Conservation (phyloP, 1,140 invertebrate genomes). For the Drosophila kikkawai region DNA sequence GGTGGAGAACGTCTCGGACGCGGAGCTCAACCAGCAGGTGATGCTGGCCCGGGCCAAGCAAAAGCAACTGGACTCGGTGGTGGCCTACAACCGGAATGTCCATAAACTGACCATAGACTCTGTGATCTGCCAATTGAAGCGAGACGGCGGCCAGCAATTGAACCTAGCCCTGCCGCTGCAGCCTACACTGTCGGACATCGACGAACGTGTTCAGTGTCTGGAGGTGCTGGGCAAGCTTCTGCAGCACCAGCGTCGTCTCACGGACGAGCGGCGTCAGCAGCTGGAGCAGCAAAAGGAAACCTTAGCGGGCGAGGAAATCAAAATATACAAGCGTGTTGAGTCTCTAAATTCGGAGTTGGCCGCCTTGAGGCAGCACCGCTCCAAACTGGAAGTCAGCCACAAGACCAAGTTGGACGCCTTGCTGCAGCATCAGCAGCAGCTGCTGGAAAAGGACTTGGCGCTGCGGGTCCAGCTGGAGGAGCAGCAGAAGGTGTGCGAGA, state of each 20-base stretch:
- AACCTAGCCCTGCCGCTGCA: constrained; percentile 55
- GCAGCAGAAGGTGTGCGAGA: neutral
- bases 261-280: constrained; percentile 17
- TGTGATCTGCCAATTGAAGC: constrained; percentile 18
- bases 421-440: constrained; percentile 21
- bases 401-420: constrained; percentile 5
- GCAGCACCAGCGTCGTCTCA: constrained; percentile 11
- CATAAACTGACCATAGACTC: constrained; percentile 43
- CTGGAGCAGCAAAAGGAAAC: constrained; percentile 37
- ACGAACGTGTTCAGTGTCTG: constrained; percentile 18
- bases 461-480: constrained; percentile 9
- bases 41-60: constrained; percentile 64
- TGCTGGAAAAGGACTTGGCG: constrained; percentile 10
- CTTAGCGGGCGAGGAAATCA: neutral
- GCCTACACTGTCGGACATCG: constrained; percentile 29
- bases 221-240: constrained; percentile 25
- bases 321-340: constrained; percentile 19
- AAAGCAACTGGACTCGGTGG: constrained; percentile 60
- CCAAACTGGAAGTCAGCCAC: constrained; percentile 18
- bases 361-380: constrained; percentile 16
- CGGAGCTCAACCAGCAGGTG: constrained; percentile 67
- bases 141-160: constrained; percentile 10
- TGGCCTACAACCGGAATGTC: constrained; percentile 59
- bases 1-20: constrained; percentile 40
- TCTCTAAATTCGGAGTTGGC: constrained; percentile 9